These are phyloP conservation scores for Seira ritae DNA, from an alignment of 2,888 invertebrate genomes.

Conservation along the genomic window DNA sequence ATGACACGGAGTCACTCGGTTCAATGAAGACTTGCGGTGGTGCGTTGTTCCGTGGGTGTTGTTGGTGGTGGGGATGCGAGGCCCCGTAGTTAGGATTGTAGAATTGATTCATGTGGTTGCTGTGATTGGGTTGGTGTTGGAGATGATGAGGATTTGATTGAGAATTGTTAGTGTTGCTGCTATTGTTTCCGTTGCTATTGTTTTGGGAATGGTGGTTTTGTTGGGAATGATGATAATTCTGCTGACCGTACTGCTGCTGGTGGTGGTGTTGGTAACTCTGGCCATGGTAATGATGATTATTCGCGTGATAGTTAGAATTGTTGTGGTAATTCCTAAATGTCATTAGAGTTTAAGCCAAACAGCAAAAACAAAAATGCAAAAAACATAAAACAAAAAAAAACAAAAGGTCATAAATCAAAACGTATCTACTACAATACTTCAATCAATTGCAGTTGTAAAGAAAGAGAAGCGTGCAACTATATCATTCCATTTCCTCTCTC, in stretches of 20 bases:
- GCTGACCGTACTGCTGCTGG: slow-evolving; percentile 49
- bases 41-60: slow-evolving; percentile 17
- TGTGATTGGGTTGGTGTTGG: slow-evolving; percentile 21
- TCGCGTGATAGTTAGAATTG: slow-evolving; percentile 52
- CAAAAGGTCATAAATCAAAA: slow-evolving; percentile 26
- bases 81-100: slow-evolving; percentile 24
- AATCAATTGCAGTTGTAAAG: too few species aligned
- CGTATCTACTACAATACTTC: neutral
- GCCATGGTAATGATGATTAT: slow-evolving; percentile 56
- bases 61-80: slow-evolving; percentile 19
- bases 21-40: slow-evolving; percentile 58
- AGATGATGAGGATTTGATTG: slow-evolving; percentile 36
- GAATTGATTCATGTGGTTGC: slow-evolving; percentile 25
- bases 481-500: too few species aligned
- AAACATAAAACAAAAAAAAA: slow-evolving; percentile 45
- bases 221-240: slow-evolving; percentile 56
- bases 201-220: slow-evolving; percentile 17
- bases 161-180: slow-evolving; percentile 13
- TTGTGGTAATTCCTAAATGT: slow-evolving; percentile 47
- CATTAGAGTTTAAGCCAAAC: slow-evolving; percentile 1
- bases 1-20: slow-evolving; percentile 30
- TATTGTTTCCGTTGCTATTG: slow-evolving; percentile 24
- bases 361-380: slow-evolving; percentile 29
- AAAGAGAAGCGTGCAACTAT: too few species aligned
- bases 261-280: slow-evolving; percentile 54